Evolutionary conservation across 2,888 invertebrate species (phyloP).

Genomic region (Bursaphelenchus okinawaensis): DNA sequence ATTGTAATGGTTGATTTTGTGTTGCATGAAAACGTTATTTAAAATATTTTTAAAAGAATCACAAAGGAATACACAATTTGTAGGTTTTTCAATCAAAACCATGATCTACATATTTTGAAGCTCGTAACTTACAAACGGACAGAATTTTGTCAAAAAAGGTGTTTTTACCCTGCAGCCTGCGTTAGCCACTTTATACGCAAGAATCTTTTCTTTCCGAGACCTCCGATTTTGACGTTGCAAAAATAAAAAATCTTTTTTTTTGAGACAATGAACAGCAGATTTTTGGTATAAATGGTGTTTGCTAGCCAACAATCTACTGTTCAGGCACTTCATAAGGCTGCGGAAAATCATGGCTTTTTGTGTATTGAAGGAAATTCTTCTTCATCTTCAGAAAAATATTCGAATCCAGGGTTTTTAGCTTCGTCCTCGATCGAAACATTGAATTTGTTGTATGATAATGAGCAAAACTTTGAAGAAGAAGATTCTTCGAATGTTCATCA

Average conservation of each 20-base stretch:
- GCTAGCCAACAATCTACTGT: background rate
- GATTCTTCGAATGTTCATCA: slow-evolving; percentile 1
- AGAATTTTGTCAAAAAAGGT: too few species aligned
- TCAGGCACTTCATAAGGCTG: background rate
- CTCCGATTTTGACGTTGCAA: background rate
- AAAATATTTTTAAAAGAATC: too few species aligned
- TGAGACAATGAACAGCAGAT: background rate
- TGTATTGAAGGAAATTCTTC: background rate
- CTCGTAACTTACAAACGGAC: too few species aligned
- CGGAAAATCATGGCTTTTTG: background rate
- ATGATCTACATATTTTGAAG: too few species aligned
- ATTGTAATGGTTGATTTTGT: too few species aligned
- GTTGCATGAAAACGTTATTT: too few species aligned
- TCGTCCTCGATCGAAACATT: background rate
- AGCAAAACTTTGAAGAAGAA: slow-evolving; percentile 8
- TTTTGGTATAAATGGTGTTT: background rate
- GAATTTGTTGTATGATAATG: slow-evolving; percentile 10
- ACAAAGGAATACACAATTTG: too few species aligned
- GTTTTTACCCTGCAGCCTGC: too few species aligned
- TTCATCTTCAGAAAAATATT: background rate
- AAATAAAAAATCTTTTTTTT: background rate
- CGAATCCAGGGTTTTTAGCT: slow-evolving; percentile 4
- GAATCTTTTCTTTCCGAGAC: background rate
- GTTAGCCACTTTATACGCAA: background rate
- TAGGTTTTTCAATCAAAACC: too few species aligned